Evolutionary conservation across 1,140 invertebrate species (phyloP).

Genomic region (Pentalonia nigronervosa): DNA sequence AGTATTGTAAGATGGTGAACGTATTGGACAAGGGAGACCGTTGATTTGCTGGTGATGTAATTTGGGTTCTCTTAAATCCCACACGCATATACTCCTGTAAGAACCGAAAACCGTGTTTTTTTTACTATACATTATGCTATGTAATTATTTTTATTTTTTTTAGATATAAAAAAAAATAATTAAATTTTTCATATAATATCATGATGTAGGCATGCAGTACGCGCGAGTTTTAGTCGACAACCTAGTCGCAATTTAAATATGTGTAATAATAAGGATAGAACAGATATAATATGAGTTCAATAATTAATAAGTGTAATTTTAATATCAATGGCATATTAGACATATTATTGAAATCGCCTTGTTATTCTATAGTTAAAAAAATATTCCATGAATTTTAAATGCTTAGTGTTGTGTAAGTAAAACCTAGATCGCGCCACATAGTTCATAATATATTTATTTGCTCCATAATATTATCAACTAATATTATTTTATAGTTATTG

Average conservation of each 20-base stretch:
- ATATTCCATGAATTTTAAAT: background rate
- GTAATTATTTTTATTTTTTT: background rate
- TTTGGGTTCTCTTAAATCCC: constrained; percentile 38
- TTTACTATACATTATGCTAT: background rate
- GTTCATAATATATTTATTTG: background rate
- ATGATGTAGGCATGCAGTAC: no score
- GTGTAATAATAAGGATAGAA: background rate
- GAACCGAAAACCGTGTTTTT: background rate
- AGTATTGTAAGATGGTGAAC: constrained; percentile 32
- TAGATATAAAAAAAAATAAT: background rate
- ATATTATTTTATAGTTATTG: background rate
- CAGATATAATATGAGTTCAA: no score
- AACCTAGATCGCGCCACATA: constrained; percentile 13
- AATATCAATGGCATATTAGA: no score
- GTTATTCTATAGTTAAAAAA: background rate
- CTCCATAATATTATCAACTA: background rate
- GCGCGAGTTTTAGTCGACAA: background rate
- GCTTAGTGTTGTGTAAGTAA: background rate
- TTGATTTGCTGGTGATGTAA: background rate
- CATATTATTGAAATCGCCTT: background rate
- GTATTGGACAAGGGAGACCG: background rate
- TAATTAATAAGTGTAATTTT: no score
- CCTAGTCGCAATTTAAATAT: background rate
- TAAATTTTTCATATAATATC: background rate
- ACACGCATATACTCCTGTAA: constrained; percentile 43